Evolutionary conservation across 2,797 vertebrate genomes (phyloP), one percentile per base, ranked within the genome.

Genomic region (Gambelia wislizenii): DNA sequence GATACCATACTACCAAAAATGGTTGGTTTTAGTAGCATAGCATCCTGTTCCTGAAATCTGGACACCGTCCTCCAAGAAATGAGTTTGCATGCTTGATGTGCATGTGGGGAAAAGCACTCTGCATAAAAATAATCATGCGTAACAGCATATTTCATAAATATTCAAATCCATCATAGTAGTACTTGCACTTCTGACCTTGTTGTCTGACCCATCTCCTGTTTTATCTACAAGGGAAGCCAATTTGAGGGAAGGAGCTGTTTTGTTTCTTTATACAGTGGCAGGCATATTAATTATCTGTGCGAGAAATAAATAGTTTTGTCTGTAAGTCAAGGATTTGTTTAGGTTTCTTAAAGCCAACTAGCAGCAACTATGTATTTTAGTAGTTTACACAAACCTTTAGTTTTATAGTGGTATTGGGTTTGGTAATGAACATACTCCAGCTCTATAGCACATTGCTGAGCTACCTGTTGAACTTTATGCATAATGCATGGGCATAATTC

Each of bases 401-500:
- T 76, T 91, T 74, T 89, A 87, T 88, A 91, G 64, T 91, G 36
- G 27, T 91, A 64, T 94, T 94, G 94, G 91, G 90, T 74, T 1
- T 90, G 82, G 91, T 89, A 91, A 90, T 91, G 86, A 93, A 87
- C 80, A 83, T 87, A 18, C 8, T 14, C 27, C 6, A 59, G 8
- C 78, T 79, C 87, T 93, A 84, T 77, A 90, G 90, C 89, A 72
- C 88, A 92, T 69, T 42, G 72, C 39, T 89, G 87, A 18, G 84
- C 18, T 54, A 67, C 59, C 75, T 82, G 72, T 52, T 2, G 90
- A 49, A 49, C 0, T 33, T 89, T 36, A 36, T 49, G 25, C 36
- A 8, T 83, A 39, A 25, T 16, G 52, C 70, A 49, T 16, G 12
- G n/a, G 42, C 25, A 33, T 59, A 39, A 49, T 75, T 12, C 7